Base-by-base conservation (phyloP, 2,888 invertebrate species). In the Drosophila mettleri region DNA sequence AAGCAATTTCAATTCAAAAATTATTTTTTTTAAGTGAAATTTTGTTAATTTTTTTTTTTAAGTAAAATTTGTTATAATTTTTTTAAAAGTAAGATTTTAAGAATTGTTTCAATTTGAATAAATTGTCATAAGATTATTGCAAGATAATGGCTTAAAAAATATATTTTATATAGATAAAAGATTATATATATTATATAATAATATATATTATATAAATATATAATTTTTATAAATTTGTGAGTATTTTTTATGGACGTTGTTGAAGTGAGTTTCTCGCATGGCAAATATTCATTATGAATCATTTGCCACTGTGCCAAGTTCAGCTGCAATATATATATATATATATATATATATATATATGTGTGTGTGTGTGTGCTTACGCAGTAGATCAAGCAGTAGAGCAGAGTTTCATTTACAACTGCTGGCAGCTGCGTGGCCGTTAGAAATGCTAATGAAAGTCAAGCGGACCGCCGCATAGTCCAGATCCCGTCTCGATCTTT, bases 361-460 rank as follows among this genome's bases (percentile, higher is more conserved):
- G 20, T 31, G 7, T 22, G 1, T 24, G 29, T 54, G 43, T 54
- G 39, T 52, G 33, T 38, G 41, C 39, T 38, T 52, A 74, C 41
- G 33, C 31, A 58, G 74, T 70, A 61, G 74, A 74, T 75, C 65
- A 27, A 75, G 54, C 55, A 52, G 60, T 52, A 65, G 76, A 70
- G 53, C 62, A 69, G 45, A 45, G 77, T 60, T 73, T 59, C 52
- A 59, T 61, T 58, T 69, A 60, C 76, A 61, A 57, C 70, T 65
- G 61, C 49, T 74, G 75, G 75, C 87, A 88, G 86, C 86, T 88
- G 86, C 87, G 85, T 84, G 87, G 85, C 85, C 85, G 85, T 86
- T 86, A 88, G 88, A 88, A 86, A 86, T 86, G 85, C 85, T 86
- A 86, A 86, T 86, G 88, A 86, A 85, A 88, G 84, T 83, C 88